These are phyloP conservation scores for Grammomys surdaster DNA, from an alignment of 2,113 vertebrate genomes.

Conservation along the genomic window DNA sequence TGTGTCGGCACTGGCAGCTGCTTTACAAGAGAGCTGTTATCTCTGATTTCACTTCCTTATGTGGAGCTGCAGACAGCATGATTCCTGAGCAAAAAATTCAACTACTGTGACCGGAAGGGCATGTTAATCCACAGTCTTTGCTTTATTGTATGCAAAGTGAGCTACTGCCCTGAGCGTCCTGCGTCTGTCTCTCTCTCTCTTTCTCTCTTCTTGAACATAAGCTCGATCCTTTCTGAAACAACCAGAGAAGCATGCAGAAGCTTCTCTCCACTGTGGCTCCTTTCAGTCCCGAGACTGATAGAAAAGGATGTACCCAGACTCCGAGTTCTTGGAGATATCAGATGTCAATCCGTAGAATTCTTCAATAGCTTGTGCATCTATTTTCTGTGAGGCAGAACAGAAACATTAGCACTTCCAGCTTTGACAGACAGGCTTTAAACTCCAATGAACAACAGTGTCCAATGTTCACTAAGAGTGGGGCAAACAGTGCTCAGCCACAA, in stretches of 20 bases:
- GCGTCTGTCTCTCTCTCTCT: conserved; percentile 74
- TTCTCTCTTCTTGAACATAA: conserved; percentile 79
- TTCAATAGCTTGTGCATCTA: conserved; percentile 94
- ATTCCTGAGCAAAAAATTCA: conserved; percentile 90
- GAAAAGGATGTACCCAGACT: conserved; percentile 93
- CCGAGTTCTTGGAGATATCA: conserved; percentile 93
- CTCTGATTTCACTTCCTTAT: conserved; percentile 81
- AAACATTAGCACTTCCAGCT: conserved; percentile 51
- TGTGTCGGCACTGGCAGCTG: conserved; percentile 76
- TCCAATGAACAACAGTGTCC: background rate
- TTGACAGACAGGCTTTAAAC: background rate
- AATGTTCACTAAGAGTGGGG: background rate
- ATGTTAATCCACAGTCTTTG: conserved; percentile 82
- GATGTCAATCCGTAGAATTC: conserved; percentile 94
- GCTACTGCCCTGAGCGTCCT: conserved; percentile 86
- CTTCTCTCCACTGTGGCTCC: conserved; percentile 76
- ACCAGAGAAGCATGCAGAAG: conserved; percentile 84
- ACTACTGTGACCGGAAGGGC: conserved; percentile 83
- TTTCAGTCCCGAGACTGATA: conserved; percentile 92
- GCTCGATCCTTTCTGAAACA: conserved; percentile 84
- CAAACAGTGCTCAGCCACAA: accelerated
- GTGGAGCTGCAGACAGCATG: conserved; percentile 83
- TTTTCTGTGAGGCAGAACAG: conserved; percentile 86
- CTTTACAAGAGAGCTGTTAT: conserved; percentile 83
- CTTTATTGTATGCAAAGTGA: conserved; percentile 88